Evolutionary conservation across 1,140 invertebrate species (phyloP).

Genomic region (Drosophila bipectinata): DNA sequence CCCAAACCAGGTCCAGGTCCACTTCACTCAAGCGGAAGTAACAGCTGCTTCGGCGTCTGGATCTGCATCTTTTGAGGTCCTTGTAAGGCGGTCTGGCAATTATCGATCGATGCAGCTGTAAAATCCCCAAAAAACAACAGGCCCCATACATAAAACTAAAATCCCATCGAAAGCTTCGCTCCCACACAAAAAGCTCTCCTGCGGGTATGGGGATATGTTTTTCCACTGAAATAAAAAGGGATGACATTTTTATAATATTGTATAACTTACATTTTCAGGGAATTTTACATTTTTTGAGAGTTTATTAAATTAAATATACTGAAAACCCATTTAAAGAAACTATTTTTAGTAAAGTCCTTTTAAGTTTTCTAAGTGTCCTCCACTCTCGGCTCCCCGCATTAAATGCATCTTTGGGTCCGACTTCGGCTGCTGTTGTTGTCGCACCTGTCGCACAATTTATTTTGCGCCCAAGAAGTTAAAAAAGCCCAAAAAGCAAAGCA

Average conservation of each 20-base stretch:
- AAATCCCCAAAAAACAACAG: constrained; percentile 48
- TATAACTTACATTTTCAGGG: no score
- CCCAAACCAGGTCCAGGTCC: constrained; percentile 12
- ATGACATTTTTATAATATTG: no score
- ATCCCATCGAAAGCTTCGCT: constrained; percentile 70
- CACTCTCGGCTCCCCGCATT: not conserved
- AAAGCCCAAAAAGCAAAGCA: constrained; percentile 66
- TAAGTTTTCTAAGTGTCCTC: constrained; percentile 10
- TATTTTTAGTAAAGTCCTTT: no score
- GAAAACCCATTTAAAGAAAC: no score
- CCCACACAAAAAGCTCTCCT: constrained; percentile 67
- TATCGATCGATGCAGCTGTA: constrained; percentile 70
- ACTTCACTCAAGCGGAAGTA: constrained; percentile 67
- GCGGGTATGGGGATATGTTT: constrained; percentile 2
- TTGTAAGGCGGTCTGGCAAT: constrained; percentile 60
- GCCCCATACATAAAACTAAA: constrained; percentile 16
- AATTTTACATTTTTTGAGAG: no score
- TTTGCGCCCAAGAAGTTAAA: constrained; percentile 74
- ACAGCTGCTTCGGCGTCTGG: constrained; percentile 60
- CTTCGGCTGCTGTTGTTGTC: constrained; percentile 64
- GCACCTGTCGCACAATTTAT: constrained; percentile 82
- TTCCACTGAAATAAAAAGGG: constrained; percentile 2
- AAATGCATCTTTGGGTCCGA: constrained; percentile 13
- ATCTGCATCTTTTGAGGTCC: constrained; percentile 48
- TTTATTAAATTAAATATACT: no score